Evolutionary conservation across 2,888 invertebrate species (phyloP).

Genomic region (Epistrophe grossulariae): DNA sequence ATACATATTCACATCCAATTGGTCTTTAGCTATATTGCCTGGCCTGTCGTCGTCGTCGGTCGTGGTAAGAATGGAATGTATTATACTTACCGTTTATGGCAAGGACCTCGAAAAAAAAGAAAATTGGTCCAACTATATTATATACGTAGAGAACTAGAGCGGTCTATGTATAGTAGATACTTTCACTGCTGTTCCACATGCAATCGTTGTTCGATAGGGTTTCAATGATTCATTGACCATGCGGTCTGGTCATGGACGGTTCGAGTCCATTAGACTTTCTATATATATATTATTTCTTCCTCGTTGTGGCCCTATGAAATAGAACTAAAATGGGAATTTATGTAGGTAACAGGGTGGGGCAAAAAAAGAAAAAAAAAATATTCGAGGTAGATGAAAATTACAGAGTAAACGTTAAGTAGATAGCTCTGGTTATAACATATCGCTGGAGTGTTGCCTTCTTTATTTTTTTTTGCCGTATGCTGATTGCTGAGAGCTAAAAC

Average conservation of each 20-base stretch:
- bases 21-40: background rate
- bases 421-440: constrained; percentile 31
- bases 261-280: constrained; percentile 66
- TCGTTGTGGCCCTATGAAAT: constrained; percentile 11
- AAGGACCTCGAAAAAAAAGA: constrained; percentile 28
- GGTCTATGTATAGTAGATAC: background rate
- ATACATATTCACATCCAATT: background rate
- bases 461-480: background rate
- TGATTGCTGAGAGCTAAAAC: background rate
- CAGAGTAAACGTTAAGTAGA: constrained; percentile 42
- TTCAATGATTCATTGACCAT: constrained; percentile 74
- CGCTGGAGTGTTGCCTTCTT: constrained; percentile 36
- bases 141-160: background rate
- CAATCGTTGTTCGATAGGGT: constrained; percentile 66
- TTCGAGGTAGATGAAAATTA: constrained; percentile 32
- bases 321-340: constrained; percentile 37
- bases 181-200: constrained; percentile 64
- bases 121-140: constrained; percentile 14
- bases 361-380: background rate
- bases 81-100: constrained; percentile 67
- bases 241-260: constrained; percentile 66
- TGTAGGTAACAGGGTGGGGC: constrained; percentile 8
- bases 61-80: constrained; percentile 50
- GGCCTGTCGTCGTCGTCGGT: background rate
- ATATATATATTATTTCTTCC: background rate